A percentile compares a stretch with the other conserved stretches of the same genome.
Evolutionary conservation across 1,140 invertebrate genomes (phyloP).

Genomic region (Drosophila albomicans): DNA sequence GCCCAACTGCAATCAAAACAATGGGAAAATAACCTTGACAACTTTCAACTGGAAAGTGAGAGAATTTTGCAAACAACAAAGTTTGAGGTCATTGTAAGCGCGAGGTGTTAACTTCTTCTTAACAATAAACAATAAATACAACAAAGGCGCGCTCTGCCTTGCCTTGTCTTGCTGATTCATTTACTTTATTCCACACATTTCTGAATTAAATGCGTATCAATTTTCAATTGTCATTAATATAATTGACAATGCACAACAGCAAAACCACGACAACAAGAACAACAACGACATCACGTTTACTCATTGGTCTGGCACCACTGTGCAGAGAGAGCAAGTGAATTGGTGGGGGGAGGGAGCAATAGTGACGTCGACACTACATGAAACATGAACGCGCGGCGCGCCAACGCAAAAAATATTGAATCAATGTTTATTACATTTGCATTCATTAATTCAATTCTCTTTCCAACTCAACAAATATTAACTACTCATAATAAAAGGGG

Average conservation of each 20-base stretch:
- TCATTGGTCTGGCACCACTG: constrained; percentile 29
- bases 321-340: not conserved
- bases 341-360: not conserved
- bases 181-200: not conserved
- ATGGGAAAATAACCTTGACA: not conserved
- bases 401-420: constrained; percentile 30
- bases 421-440: constrained; percentile 33
- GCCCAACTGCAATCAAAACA: not conserved
- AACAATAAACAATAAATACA: constrained; percentile 11
- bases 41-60: not conserved
- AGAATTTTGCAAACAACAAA: not conserved
- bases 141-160: not conserved
- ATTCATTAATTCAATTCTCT: constrained; percentile 16
- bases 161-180: constrained; percentile 3
- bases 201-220: constrained; percentile 8
- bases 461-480: constrained; percentile 56
- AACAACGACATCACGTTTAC: constrained; percentile 7
- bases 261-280: not conserved
- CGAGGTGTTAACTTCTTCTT: constrained; percentile 7
- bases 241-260: constrained; percentile 1
- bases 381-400: constrained; percentile 13
- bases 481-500: constrained; percentile 44
- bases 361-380: constrained; percentile 17
- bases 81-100: not conserved
- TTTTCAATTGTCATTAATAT: not conserved